A percentile compares a stretch with the other conserved stretches of the same genome.
These are phyloP conservation scores for Tenodera sinensis DNA, from an alignment of 2,888 invertebrate genomes.

Conservation along the genomic window DNA sequence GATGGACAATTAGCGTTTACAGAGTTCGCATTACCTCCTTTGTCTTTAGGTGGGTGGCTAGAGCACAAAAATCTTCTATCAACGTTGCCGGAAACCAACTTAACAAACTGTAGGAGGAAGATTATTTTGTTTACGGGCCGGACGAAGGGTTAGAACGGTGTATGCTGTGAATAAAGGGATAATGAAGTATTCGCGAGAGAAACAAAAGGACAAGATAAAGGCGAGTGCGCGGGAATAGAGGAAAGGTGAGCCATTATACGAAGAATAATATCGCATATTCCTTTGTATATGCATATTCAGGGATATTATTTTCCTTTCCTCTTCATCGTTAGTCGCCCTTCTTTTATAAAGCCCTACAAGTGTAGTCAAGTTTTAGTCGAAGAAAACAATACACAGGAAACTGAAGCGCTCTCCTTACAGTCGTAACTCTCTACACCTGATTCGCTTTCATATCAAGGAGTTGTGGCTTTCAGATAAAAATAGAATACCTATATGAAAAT, in stretches of 20 bases:
- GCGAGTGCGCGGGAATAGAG: background rate
- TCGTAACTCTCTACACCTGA: background rate
- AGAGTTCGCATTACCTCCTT: background rate
- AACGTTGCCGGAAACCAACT: background rate
- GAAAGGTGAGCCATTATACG: background rate
- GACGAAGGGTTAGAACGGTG: background rate
- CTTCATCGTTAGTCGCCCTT: background rate
- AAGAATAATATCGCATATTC: background rate
- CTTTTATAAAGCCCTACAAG: background rate
- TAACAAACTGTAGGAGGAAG: background rate
- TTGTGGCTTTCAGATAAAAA: background rate
- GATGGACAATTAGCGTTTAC: background rate
- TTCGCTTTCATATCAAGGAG: background rate
- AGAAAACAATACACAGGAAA: background rate
- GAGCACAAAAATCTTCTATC: background rate
- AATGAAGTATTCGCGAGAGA: background rate
- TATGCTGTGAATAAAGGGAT: background rate
- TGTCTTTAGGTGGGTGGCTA: background rate
- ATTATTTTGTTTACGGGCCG: background rate
- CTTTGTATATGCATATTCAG: background rate
- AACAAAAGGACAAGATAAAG: background rate
- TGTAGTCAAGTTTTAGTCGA: background rate
- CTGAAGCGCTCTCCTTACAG: background rate
- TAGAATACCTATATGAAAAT: no score
- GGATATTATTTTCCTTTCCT: background rate